phyloP scores from a whole-genome alignment of 2,797 vertebrate genomes.

The Rhinoraja longicauda region DNA sequence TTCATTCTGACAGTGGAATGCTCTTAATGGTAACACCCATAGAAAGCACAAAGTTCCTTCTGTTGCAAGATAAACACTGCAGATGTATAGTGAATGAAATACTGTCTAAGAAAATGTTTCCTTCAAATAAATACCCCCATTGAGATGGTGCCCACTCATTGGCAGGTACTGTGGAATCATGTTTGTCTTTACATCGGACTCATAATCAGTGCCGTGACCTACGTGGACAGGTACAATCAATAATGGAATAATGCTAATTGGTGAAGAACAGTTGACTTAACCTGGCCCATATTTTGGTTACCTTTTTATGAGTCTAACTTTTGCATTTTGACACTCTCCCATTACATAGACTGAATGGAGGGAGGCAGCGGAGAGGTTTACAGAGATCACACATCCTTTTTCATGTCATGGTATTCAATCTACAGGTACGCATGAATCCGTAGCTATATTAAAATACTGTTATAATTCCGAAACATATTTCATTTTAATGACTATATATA shows the following conservation, averaged over 20 bases:
- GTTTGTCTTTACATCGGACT: slow-evolving; percentile 30
- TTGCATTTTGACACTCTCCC: not conserved
- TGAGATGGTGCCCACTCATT: slow-evolving; percentile 24
- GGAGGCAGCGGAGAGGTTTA: not conserved
- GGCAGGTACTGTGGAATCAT: slow-evolving; percentile 14
- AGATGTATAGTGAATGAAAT: slow-evolving; percentile 14
- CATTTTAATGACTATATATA: not conserved
- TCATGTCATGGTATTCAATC: not conserved
- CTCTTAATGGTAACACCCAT: slow-evolving; percentile 20
- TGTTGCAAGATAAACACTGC: slow-evolving; percentile 22
- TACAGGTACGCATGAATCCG: not conserved
- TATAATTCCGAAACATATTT: not conserved
- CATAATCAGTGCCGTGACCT: slow-evolving; percentile 7
- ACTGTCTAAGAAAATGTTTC: slow-evolving; percentile 33
- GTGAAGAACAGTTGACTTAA: not conserved
- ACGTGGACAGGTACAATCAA: not conserved
- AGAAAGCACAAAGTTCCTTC: slow-evolving; percentile 14
- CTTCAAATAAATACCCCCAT: slow-evolving; percentile 29
- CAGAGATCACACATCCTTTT: not conserved
- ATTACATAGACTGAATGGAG: not conserved
- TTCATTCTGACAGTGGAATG: slow-evolving; percentile 5
- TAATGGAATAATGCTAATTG: slow-evolving; percentile 8
- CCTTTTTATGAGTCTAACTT: not conserved
- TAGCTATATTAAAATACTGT: not conserved
- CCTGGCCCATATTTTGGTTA: not conserved